Percentiles rank a stretch among this genome's conserved stretches.
phyloP scores from a whole-genome alignment of 1,140 invertebrate genomes.

The Lepidurus apus region DNA sequence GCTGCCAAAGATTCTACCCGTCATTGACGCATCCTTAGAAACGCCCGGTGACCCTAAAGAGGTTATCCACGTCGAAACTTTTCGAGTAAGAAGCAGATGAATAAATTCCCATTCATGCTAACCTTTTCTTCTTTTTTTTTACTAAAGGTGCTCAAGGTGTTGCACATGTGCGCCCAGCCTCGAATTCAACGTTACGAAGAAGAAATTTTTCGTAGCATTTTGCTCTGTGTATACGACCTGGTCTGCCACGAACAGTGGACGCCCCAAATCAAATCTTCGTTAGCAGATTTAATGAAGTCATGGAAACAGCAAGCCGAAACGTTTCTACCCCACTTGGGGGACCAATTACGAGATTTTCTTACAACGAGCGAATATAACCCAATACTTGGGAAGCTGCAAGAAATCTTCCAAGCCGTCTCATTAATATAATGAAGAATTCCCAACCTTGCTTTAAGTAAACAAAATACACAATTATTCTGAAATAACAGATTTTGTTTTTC shows the following conservation, averaged over 20 bases:
- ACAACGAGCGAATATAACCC: background rate
- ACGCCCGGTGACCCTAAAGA: background rate
- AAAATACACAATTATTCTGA: background rate
- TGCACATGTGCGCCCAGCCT: background rate
- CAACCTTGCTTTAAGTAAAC: background rate
- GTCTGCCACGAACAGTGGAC: background rate
- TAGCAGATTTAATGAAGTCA: background rate
- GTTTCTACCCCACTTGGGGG: background rate
- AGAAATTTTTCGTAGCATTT: background rate
- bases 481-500: slow-evolving; percentile 9
- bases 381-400: background rate
- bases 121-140: background rate
- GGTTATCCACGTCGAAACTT: background rate
- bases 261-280: background rate
- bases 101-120: background rate
- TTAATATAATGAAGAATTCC: background rate
- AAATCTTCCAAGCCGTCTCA: background rate
- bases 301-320: background rate
- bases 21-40: slow-evolving; percentile 3
- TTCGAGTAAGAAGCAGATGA: background rate
- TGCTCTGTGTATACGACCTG: background rate
- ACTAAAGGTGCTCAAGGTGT: background rate
- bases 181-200: background rate
- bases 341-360: background rate
- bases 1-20: background rate